Evolutionary conservation across 23 tunicate genomes (phyloP), one percentile per base, ranked within the genome.

Genomic region (Diplosoma virens): DNA sequence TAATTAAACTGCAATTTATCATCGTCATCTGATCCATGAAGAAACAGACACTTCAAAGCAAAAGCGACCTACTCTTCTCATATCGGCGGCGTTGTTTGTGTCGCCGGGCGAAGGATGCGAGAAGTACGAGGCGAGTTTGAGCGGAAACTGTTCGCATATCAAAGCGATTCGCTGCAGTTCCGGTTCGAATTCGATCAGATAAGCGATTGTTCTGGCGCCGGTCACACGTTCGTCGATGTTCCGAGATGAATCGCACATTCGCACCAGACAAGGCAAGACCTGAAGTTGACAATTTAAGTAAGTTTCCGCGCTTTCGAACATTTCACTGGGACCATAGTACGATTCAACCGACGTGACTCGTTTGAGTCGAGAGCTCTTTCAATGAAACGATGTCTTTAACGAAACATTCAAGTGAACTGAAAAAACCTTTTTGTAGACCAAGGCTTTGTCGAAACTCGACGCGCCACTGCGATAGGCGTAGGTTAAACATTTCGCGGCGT

Each of bases 141-240:
- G 59, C 5, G 97, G 92, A 32, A 85, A 85, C 34, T 85, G 92
- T 58, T 92, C 97, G 71, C 97, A 92, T 0, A 81, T 81, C 22
- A 88, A 37, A 9, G 87, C 79, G 30, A 84, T 70, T 34, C 92
- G 77, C 77, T 92, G 97, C 52, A 92, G 73, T 30, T 69, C 77
- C 7, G 92, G 86, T 26, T 92, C 87, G 18, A 32, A 37, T 50
- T 92, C 93, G 9, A 80, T 85, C 21, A 92, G 45, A 56, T 81
- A 76, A 0, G 97, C 93, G 25, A 92, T 28, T n/a, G 87, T 80
- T 58, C 41, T 72, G 6, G 97, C 97, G 21, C 92, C 91, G 25
- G 32, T 54, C 1, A 92, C 71, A 1, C 97, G 77, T 37, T 92
- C 80, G 16, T 84, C 78, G 26, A 71, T 79, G 29, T 60, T 59